phyloP scores from a whole-genome alignment of 2,888 invertebrate genomes.

The Enchytraeus crypticus region DNA sequence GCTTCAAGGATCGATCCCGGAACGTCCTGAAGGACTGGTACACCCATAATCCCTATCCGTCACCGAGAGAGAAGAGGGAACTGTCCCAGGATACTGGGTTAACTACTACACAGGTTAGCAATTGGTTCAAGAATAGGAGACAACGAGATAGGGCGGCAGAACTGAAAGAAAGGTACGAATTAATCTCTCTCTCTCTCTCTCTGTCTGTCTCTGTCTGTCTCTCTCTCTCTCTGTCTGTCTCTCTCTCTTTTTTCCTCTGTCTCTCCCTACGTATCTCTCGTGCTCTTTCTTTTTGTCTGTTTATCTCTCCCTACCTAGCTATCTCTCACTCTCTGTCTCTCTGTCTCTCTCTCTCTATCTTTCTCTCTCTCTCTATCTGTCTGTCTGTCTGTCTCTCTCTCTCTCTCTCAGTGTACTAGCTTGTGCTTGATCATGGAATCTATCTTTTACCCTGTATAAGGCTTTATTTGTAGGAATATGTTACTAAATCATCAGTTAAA shows the following conservation, averaged over 20 bases:
- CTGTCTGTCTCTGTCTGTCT: background rate
- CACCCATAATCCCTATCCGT: slow-evolving; percentile 82
- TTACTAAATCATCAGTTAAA: no score
- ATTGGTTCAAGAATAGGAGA: slow-evolving; percentile 84
- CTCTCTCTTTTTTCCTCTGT: background rate
- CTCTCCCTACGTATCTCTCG: background rate
- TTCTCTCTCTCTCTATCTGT: no score
- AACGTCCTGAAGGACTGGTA: slow-evolving; percentile 81
- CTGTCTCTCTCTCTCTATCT: no score
- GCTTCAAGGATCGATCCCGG: slow-evolving; percentile 69
- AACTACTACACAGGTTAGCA: slow-evolving; percentile 84
- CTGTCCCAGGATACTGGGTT: slow-evolving; percentile 80
- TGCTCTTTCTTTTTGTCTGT: background rate
- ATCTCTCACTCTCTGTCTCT: no score
- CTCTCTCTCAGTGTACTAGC: no score
- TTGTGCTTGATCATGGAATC: no score
- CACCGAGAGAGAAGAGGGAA: slow-evolving; percentile 84
- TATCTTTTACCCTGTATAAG: no score
- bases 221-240: background rate
- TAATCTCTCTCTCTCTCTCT: background rate
- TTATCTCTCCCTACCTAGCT: no score
- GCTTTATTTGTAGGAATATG: no score
- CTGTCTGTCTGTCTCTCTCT: no score
- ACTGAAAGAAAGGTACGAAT: slow-evolving; percentile 62
- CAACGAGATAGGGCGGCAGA: slow-evolving; percentile 82